Base-by-base conservation (phyloP, 2,888 invertebrate genomes). In the Metalampra italica region DNA sequence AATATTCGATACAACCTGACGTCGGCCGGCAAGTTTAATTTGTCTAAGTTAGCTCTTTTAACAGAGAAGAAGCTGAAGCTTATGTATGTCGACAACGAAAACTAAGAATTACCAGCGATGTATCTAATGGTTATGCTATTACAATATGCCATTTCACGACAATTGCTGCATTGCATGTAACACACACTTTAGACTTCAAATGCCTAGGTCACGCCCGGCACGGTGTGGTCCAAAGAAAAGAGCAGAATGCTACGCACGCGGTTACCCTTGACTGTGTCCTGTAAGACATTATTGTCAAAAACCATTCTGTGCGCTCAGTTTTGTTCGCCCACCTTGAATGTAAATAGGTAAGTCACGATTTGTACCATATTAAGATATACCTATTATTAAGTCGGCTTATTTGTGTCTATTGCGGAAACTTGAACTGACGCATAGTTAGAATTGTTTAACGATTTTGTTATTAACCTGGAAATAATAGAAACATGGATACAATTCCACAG, bases 261-360 rank as follows among this genome's bases (percentile, higher is more conserved):
- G 68, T 71, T 73, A 72, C 73, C 82, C 81, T 83, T 82, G 82
- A 66, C 50, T 65, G 61, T 70, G 68, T 75, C 75, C 71, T 70
- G 75, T 52, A 59, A 43, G 68, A 63, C 39, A 45, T 38, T 76
- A 65, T 74, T 78, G 80, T 82, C 77, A 77, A 80, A 78, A 76
- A 51, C 53, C 39, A 47, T 49, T 62, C 53, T 62, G 71, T 69
- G 71, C 67, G 64, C 65, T 68, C 60, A 52, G 60, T 64, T 62
- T 65, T 61, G 71, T 69, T 59, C 55, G 70, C 66, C 73, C 72
- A 74, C 79, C 79, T 79, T 78, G 78, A 72, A 59, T 58, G 60
- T 61, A 74, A 80, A 82, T 75, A 67, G 73, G 56, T 64, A 56
- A 67, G 79, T 85, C 85, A 86, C 86, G 85, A 83, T 60, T 64